phyloP scores from a whole-genome alignment of 2,113 vertebrate species.

The Ancistrus triradiatus region DNA sequence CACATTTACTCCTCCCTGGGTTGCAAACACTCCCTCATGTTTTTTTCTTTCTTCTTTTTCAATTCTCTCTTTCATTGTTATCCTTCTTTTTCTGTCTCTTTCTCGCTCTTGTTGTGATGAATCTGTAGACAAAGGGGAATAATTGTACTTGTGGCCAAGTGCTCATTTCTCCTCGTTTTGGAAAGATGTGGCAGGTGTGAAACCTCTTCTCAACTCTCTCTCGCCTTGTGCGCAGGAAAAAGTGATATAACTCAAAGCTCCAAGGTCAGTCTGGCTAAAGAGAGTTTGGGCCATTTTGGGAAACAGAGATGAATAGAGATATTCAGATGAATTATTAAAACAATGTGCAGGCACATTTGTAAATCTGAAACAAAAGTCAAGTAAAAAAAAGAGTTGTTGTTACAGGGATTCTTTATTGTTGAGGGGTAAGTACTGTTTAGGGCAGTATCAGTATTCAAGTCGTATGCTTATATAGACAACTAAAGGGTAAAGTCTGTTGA shows the following conservation, averaged over 20 bases:
- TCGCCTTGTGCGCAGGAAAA: conserved; percentile 44
- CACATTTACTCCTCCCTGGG: conserved; percentile 19
- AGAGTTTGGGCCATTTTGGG: no score
- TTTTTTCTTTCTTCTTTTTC: conserved; percentile 29
- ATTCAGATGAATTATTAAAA: background rate
- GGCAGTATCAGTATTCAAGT: no score
- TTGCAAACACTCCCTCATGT: no score
- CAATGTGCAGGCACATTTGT: background rate
- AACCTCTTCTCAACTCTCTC: conserved; percentile 41
- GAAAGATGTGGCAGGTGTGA: conserved; percentile 71
- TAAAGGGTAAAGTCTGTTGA: no score
- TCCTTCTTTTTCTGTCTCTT: conserved; percentile 4
- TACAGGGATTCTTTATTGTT: background rate
- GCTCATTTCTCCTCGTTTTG: conserved; percentile 76
- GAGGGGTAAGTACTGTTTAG: no score
- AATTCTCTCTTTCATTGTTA: no score
- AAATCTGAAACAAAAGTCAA: background rate
- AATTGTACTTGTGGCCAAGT: conserved; percentile 74
- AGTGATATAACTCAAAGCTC: conserved; percentile 72
- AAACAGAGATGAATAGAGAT: background rate
- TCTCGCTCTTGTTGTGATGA: conserved; percentile 59
- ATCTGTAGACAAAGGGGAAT: conserved; percentile 75
- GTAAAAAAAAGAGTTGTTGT: background rate
- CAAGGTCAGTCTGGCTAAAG: conserved; percentile 70
- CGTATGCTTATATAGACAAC: no score